phyloP scores from a whole-genome alignment of 2,797 vertebrate genomes.

The Artibeus lituratus region DNA sequence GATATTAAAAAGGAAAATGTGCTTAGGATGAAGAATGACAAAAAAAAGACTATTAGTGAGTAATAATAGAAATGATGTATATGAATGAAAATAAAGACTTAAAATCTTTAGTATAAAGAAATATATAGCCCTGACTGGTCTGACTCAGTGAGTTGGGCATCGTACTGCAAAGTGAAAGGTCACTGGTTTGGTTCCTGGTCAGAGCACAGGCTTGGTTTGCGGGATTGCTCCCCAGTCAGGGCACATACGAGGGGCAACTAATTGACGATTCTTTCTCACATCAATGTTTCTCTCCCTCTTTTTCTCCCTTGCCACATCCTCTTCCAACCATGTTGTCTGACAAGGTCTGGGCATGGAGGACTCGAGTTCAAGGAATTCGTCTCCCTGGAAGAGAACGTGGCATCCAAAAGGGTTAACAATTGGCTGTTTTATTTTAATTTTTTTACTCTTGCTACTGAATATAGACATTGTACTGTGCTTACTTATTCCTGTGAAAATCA shows the following conservation, averaged over 20 bases:
- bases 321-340: too few relatives aligned
- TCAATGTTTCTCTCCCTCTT: background rate
- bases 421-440: too few relatives aligned
- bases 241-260: background rate
- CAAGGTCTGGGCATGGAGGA: too few relatives aligned
- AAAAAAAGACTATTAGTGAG: background rate
- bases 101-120: background rate
- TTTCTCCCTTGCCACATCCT: too few relatives aligned
- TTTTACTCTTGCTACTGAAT: too few relatives aligned
- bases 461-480: too few relatives aligned
- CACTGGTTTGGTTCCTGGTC: background rate
- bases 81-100: background rate
- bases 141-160: background rate
- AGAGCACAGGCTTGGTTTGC: background rate
- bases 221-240: background rate
- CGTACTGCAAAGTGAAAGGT: background rate
- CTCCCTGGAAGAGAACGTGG: too few relatives aligned
- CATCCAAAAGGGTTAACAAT: too few relatives aligned
- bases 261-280: background rate
- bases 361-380: too few relatives aligned
- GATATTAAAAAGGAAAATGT: background rate
- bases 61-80: background rate
- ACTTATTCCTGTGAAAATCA: too few relatives aligned
- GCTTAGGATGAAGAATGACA: background rate
- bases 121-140: background rate